Base-by-base conservation (phyloP, 2,888 invertebrate genomes). In the Bombylius major region DNA sequence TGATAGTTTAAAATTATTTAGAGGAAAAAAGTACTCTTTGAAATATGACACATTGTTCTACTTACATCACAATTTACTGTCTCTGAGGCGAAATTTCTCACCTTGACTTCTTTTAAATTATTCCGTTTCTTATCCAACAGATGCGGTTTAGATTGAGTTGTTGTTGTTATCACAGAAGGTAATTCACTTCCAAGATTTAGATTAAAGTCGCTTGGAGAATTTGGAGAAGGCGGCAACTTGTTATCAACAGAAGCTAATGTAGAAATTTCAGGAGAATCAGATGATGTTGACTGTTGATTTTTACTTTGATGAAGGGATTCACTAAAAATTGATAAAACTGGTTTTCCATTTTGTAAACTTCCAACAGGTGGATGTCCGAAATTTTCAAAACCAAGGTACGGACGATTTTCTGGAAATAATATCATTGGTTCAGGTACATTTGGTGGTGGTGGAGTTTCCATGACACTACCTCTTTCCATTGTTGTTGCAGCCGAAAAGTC, bases 391-490 rank as follows among this genome's bases (percentile, higher is more conserved):
- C 71, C 70, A 56, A 72, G 63, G 55, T 74, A 73, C 51, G 66
- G 67, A 54, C 72, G 67, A 61, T 71, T 72, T n/a, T 67, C 67
- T 4, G 73, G 73, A 61, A 73, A 73, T 23, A 73, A 69, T 23
- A 66, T 64, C 74, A 73, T 74, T 6, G 74, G 69, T 60, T 69
- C 70, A 39, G 74, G 73, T 62, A 74, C 63, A 54, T 68, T 64
- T 6, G 72, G 71, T 11, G 72, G 70, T 4, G 72, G 73, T 34
- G 60, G 57, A 33, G 59, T 53, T 31, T 57, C 58, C 39, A 47
- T 52, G 4, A 36, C 13, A 47, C 31, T 13, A 23, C 7, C 7
- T n/a, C 49, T 52, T n/a, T 48, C 42, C 39, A 42, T 42, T 42
- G 39, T 42, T 11, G 39, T 42, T 11, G 39, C 6, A 42, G 12